Evolutionary conservation across 2,113 vertebrate genomes (phyloP).

Genomic region (Isurus oxyrinchus): DNA sequence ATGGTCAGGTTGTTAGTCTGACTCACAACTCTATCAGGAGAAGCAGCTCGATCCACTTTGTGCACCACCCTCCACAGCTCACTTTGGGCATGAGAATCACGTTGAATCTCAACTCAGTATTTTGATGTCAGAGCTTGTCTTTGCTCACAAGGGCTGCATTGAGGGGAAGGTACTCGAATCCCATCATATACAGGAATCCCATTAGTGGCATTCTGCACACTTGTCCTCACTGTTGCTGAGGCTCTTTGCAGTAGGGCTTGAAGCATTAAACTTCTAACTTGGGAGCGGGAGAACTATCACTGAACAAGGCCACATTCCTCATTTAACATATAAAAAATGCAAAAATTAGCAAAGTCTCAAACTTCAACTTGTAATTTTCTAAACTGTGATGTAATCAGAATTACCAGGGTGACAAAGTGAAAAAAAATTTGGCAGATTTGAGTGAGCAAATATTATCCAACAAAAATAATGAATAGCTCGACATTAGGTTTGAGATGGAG

Average conservation of each 20-base stretch:
- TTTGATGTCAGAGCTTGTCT: not conserved
- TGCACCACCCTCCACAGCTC: not conserved
- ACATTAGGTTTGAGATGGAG: not conserved
- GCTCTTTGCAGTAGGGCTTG: not conserved
- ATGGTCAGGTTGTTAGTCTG: not conserved
- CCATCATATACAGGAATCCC: not conserved
- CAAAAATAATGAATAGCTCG: not conserved
- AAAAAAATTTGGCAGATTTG: too few relatives aligned
- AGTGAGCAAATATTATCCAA: not conserved
- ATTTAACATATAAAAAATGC: not conserved
- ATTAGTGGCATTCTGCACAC: not conserved
- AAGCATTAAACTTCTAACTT: not conserved
- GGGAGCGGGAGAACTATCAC: not conserved
- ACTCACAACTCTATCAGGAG: not conserved
- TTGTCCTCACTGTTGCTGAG: not conserved
- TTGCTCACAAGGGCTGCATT: not conserved
- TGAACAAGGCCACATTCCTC: not conserved
- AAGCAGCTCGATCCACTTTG: not conserved
- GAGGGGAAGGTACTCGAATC: not conserved
- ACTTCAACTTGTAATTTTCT: not conserved
- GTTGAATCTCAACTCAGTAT: not conserved
- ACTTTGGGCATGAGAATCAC: not conserved
- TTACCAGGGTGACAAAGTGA: too few relatives aligned
- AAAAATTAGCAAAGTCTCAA: not conserved
- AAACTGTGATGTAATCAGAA: not conserved